A percentile compares a stretch with the other conserved stretches of the same genome.
Conservation (phyloP, 2,888 invertebrate species). For the Tethea ocularis region DNA sequence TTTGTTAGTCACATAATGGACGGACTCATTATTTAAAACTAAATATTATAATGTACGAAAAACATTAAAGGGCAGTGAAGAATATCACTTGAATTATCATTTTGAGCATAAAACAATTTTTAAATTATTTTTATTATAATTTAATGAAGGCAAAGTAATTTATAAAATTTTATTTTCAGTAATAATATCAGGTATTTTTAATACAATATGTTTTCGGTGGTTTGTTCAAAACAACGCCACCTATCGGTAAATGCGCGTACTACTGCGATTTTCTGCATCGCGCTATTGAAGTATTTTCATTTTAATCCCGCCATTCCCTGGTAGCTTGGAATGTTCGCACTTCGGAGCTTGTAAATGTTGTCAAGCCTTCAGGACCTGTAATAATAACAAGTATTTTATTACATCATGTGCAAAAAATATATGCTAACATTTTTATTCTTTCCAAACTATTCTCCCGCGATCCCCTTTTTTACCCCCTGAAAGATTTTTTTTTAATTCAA, state of each 20-base stretch:
- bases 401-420: constrained; percentile 39
- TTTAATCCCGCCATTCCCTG: constrained; percentile 73
- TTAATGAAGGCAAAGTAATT: not conserved
- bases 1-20: constrained; percentile 42
- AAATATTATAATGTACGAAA: constrained; percentile 26
- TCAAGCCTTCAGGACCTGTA: constrained; percentile 71
- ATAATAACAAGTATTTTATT: not conserved
- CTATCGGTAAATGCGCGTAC: constrained; percentile 17
- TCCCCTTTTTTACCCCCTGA: too few relatives aligned
- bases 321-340: constrained; percentile 80
- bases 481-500: too few relatives aligned
- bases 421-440: too few relatives aligned
- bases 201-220: not conserved
- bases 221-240: constrained; percentile 21
- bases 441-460: too few relatives aligned
- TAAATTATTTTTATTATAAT: not conserved
- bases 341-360: constrained; percentile 79
- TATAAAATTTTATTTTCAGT: not conserved
- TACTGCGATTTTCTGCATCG: constrained; percentile 21
- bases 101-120: constrained; percentile 42
- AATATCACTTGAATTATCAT: constrained; percentile 45
- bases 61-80: constrained; percentile 49
- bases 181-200: constrained; percentile 15
- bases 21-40: constrained; percentile 22
- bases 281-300: constrained; percentile 16